Evolutionary conservation across 2,888 invertebrate genomes (phyloP).

Genomic region (Dione juno): DNA sequence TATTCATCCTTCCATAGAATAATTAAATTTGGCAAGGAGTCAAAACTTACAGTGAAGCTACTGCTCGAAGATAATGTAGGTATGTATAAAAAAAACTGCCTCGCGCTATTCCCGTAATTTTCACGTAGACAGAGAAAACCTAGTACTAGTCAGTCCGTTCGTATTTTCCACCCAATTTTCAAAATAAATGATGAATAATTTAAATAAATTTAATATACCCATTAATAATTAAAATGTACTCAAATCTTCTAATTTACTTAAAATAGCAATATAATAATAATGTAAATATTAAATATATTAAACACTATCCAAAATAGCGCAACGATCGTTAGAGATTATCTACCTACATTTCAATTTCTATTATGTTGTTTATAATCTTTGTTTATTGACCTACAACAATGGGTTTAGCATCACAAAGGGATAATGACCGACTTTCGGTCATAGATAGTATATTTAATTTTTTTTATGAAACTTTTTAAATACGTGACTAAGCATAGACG

Average conservation of each 20-base stretch:
- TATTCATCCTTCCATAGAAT: no score
- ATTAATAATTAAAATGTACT: background rate
- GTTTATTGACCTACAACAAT: constrained; percentile 66
- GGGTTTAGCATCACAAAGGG: constrained; percentile 56
- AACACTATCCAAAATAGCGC: background rate
- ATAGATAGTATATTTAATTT: constrained; percentile 43
- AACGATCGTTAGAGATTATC: constrained; percentile 47
- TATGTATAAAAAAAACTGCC: no score
- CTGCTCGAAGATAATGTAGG: no score
- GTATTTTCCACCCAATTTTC: no score
- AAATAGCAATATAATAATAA: background rate
- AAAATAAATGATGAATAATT: no score
- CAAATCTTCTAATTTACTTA: background rate
- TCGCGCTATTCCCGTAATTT: no score
- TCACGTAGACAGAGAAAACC: no score
- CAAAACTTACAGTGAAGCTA: no score
- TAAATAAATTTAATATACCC: no score
- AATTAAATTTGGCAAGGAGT: no score
- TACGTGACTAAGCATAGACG: constrained; percentile 65
- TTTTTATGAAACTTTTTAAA: constrained; percentile 47
- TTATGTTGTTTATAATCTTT: constrained; percentile 63
- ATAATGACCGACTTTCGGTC: constrained; percentile 55
- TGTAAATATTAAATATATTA: background rate
- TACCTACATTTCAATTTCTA: constrained; percentile 60
- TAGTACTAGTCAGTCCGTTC: no score